Evolutionary conservation across 1,140 invertebrate species (phyloP).

Genomic region (Drosophila takahashii): DNA sequence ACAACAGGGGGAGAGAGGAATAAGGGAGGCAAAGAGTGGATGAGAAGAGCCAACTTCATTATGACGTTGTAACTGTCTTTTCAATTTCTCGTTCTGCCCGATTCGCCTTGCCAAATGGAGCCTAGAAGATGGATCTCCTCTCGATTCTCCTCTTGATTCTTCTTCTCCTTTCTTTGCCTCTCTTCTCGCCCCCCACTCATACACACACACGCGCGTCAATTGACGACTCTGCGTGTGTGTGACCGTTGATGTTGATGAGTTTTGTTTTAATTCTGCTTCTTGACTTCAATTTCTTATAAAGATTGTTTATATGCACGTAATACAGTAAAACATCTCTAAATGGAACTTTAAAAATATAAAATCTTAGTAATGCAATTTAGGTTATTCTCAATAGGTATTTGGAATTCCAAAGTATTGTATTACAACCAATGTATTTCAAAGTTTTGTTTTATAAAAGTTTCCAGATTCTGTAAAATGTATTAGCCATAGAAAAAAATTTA

Average conservation of each 20-base stretch:
- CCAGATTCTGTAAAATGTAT: too few species aligned
- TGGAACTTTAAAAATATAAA: neutral
- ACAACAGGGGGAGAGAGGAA: neutral
- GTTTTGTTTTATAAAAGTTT: too few species aligned
- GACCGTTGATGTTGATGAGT: constrained; percentile 72
- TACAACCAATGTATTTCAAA: too few species aligned
- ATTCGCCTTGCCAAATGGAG: constrained; percentile 74
- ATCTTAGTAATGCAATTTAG: too few species aligned
- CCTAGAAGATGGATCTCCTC: constrained; percentile 70
- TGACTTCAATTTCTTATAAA: constrained; percentile 83
- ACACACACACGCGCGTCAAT: constrained; percentile 37
- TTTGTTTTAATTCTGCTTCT: constrained; percentile 83
- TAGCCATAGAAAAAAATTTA: too few species aligned
- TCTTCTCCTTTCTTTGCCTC: constrained; percentile 14
- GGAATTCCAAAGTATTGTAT: too few species aligned
- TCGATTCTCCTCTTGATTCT: constrained; percentile 29
- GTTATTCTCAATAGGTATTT: too few species aligned
- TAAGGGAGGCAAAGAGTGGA: neutral
- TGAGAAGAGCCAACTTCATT: constrained; percentile 53
- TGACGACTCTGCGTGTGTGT: constrained; percentile 54
- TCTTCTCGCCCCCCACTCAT: constrained; percentile 3
- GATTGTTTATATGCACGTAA: constrained; percentile 77
- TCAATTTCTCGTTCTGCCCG: constrained; percentile 82
- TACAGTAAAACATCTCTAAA: constrained; percentile 18
- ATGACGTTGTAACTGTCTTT: constrained; percentile 82